Conservation (phyloP, 2,797 vertebrate genomes). For the Tangara arthus region DNA sequence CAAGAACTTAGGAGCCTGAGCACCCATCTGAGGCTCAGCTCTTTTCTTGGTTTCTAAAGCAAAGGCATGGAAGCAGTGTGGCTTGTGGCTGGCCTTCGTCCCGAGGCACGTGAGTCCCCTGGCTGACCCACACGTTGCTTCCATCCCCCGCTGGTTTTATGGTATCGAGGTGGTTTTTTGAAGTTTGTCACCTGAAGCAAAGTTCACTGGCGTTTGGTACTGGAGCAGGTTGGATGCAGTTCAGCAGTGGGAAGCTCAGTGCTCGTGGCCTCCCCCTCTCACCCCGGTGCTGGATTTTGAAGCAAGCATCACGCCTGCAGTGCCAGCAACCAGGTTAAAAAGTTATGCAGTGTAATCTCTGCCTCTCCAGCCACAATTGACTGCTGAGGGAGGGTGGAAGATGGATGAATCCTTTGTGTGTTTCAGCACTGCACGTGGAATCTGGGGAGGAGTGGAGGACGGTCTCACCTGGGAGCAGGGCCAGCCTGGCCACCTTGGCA, state of each 20-base stretch:
- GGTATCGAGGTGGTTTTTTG: not conserved
- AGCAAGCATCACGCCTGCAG: not conserved
- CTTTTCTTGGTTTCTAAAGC: not conserved
- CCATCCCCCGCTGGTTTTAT: not conserved
- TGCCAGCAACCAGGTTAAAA: constrained; percentile 19
- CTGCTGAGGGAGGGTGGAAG: not conserved
- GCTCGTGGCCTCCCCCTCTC: not conserved
- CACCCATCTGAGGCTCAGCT: fast-evolving
- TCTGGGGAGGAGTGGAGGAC: not conserved
- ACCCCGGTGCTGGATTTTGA: fast-evolving
- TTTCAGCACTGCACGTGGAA: not conserved
- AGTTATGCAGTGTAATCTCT: not conserved
- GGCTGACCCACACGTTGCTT: not conserved
- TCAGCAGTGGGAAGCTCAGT: not conserved
- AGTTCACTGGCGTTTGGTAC: not conserved
- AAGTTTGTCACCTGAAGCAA: constrained; percentile 39
- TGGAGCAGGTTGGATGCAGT: not conserved
- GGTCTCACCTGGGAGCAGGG: not conserved
- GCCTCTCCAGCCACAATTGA: not conserved
- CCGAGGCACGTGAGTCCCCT: not conserved
- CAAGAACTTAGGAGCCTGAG: not conserved
- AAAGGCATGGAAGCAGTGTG: fast-evolving
- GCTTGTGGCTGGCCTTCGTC: not conserved
- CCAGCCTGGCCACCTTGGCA: not conserved
- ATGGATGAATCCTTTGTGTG: not conserved